Evolutionary conservation across 2,797 vertebrate genomes (phyloP), one percentile per base, ranked within the genome.

Genomic region (Rhincodon typus): DNA sequence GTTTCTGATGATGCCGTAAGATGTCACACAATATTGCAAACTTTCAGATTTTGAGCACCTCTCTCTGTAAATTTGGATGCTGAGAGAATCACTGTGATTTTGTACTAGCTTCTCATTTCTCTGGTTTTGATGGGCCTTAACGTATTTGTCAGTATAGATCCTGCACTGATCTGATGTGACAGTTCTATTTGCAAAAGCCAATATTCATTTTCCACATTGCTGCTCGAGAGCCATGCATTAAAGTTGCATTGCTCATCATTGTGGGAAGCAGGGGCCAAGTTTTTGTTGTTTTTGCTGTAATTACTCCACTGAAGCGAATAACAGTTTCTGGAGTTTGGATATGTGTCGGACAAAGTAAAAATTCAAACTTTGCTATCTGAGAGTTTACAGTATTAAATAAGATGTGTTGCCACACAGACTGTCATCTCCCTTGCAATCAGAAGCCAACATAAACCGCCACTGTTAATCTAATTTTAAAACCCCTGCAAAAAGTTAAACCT

Each of bases 161-260:
- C 62, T 93, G 90, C 62, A 67, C 57, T 67, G 90, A 69, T 93
- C 62, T 67, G 21, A 67, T 42, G 62, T 67, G 90, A 93, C 66
- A 69, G 62, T 93, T 93, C 66, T 69, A 42, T 69, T 69, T 93
- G 90, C n/a, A 42, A 93, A 93, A 69, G 66, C 90, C 57, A 91
- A 69, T n/a, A 42, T 69, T 42, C n/a, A 93, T 93, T 93, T 69
- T 42, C 66, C 90, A 69, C n/a, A 38, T 69, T 93, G 62, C 38
- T 93, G n/a, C 90, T 93, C 90, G 67, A 93, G 90, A 34, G 6
- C 62, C 66, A 42, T 69, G 62, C 12, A 23, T 42, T 38, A 21
- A 93, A 67, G 69, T 69, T 93, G 23, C 6, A n/a, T 91, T 69
- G 8, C 23, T 38, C 10, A n/a, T 93, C 90, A 42, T 69, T 93